A percentile compares a stretch with the other conserved stretches of the same genome.
Evolutionary conservation across 1,140 invertebrate genomes (phyloP).

Genomic region (Lepidurus arcticus): DNA sequence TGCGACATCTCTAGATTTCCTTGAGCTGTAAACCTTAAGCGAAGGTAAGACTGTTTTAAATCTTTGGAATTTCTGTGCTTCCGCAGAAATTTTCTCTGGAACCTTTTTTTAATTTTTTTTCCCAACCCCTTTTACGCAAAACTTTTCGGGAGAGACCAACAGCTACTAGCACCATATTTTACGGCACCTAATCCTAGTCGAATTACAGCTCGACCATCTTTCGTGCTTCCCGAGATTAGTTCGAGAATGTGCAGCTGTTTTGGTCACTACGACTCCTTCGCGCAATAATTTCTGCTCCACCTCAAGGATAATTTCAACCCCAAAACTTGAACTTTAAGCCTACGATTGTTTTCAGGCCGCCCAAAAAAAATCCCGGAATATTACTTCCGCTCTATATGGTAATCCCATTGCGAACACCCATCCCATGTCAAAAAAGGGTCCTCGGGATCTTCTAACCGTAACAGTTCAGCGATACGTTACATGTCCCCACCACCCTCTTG

Average conservation of each 20-base stretch:
- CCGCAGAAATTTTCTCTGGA: neutral
- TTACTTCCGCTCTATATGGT: neutral
- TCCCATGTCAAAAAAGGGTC: neutral
- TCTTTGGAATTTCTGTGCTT: neutral
- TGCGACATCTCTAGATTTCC: too few relatives aligned
- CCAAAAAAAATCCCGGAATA: neutral
- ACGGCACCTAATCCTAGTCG: constrained; percentile 18
- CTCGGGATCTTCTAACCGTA: neutral
- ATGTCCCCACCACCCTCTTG: neutral
- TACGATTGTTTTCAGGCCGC: neutral
- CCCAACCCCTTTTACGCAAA: neutral
- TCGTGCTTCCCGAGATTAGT: constrained; percentile 14
- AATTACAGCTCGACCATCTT: neutral
- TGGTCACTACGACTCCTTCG: neutral
- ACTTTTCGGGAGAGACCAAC: neutral
- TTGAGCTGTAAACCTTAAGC: too few relatives aligned
- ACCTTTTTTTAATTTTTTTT: neutral
- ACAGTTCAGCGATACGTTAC: neutral
- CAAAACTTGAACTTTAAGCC: neutral
- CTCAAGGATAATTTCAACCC: neutral
- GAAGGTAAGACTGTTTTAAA: neutral
- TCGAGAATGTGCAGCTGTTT: constrained; percentile 21
- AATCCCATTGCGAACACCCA: neutral
- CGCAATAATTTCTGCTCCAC: neutral
- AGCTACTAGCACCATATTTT: constrained; percentile 14